Evolutionary conservation across 2,113 vertebrate genomes (phyloP), one percentile per base, ranked within the genome.

Genomic region (Vulpes vulpes): DNA sequence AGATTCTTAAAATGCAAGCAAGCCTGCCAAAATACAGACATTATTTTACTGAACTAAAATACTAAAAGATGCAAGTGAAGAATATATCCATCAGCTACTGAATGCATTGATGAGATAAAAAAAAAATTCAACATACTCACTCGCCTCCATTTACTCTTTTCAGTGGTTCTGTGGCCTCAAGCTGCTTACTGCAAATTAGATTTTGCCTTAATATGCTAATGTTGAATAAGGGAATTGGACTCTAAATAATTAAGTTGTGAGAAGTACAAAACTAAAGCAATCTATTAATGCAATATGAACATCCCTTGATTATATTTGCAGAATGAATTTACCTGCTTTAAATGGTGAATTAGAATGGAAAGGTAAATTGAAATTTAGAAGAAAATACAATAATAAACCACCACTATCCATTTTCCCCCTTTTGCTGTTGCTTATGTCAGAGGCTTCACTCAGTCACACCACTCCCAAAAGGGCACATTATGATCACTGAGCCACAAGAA

Each of bases 231-330:
- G 92, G 94, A 98, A 96, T 97, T 97, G 96, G 91, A 57, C 65
- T 95, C 76, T 97, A 98, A 98, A 97, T 97, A 98, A 98, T 98
- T 97, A 97, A 98, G 96, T 95, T 97, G 94, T 98, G 89, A 97
- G 95, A 97, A 98, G 94, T 97, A 96, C 59, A 96, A 98, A 98
- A 98, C 95, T 95, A 94, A 96, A 96, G 92, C 96, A 97, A 97
- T 98, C 96, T 98, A 97, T 97, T 98, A 98, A 98, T 95, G 73
- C 95, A 91, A 94, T 96, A 97, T 96, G 95, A 98, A 97, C 96
- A 98, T 98, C 94, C 84, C 97, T 96, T 98, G 96, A 98, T 98
- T 98, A 96, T 98, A 97, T 98, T 98, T 98, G 93, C 96, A 96
- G 90, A 97, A 92, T 71, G 90, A 98, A 96, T 98, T 98, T 97